Evolutionary conservation across 2,888 invertebrate species (phyloP), one percentile per base, ranked within the genome.

Genomic region (Cyclophora punctaria): DNA sequence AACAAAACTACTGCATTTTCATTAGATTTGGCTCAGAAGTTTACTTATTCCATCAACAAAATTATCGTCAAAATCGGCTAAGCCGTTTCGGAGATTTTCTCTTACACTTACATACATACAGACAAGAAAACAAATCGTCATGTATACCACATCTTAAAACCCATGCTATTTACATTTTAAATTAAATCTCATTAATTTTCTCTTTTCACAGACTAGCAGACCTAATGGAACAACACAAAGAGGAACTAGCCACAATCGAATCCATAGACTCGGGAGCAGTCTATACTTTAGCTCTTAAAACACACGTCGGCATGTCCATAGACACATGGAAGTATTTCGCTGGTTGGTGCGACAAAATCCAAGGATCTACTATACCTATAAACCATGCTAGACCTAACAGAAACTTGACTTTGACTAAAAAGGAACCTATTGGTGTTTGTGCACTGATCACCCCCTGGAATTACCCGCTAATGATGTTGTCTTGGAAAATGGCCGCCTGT

Each of bases 401-500:
- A 35, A 98, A 98, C 73, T 83, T 98, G 2, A 94, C 95, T 0
- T 92, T 95, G 62, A 98, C 98, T 0, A 93, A 93, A 69, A 93
- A 94, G 60, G 98, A 98, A 77, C 97, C 98, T 0, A 94, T 98
- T 57, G 98, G 97, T 0, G 98, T 98, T 3, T 97, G 96, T 68
- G 98, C 94, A 0, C 85, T 98, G 7, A 92, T 98, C 7, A 98
- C 98, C 0, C 98, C 98, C 0, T 99, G 98, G 98, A 98, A 98
- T 80, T 99, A 98, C 78, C 98, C 98, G 0, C 86, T 99, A 5
- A 98, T 99, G 98, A 99, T 98, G 98, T 83, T 98, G 6, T 96
- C 97, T 0, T 98, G 98, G 98, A 98, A 98, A 81, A 97, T 98
- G 97, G 98, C 98, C 0, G 97, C 98, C 3, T 98, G 98, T 71